Conservation (phyloP, 2,113 vertebrate genomes). For the Leuciscus idus region DNA sequence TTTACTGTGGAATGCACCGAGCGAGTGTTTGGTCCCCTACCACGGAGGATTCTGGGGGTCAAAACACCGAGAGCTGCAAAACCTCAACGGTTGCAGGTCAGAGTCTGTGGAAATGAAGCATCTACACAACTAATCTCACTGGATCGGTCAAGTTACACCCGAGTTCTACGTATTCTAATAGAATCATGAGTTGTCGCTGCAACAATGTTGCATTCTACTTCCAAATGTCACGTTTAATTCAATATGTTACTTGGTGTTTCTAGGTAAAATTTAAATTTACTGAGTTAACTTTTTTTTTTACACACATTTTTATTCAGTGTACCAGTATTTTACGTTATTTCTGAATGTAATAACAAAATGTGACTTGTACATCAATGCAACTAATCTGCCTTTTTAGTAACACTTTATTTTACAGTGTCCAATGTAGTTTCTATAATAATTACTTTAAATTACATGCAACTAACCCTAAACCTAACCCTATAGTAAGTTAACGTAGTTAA, state of each 20-base stretch:
- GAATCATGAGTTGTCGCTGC: neutral
- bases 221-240: no score
- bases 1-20: conserved; percentile 2
- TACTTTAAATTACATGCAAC: no score
- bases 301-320: neutral
- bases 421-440: no score
- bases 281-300: no score
- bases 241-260: neutral
- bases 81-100: neutral
- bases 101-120: neutral
- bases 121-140: neutral
- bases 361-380: neutral
- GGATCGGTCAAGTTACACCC: no score
- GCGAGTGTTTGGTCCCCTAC: neutral
- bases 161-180: neutral
- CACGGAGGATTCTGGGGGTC: neutral
- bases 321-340: neutral
- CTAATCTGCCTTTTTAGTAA: neutral
- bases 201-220: no score
- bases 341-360: neutral
- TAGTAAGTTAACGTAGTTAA: no score
- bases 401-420: no score
- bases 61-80: neutral
- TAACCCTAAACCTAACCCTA: no score
- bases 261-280: neutral